Base-by-base conservation (phyloP, 2,888 invertebrate species). In the Gnatocerus cornutus region DNA sequence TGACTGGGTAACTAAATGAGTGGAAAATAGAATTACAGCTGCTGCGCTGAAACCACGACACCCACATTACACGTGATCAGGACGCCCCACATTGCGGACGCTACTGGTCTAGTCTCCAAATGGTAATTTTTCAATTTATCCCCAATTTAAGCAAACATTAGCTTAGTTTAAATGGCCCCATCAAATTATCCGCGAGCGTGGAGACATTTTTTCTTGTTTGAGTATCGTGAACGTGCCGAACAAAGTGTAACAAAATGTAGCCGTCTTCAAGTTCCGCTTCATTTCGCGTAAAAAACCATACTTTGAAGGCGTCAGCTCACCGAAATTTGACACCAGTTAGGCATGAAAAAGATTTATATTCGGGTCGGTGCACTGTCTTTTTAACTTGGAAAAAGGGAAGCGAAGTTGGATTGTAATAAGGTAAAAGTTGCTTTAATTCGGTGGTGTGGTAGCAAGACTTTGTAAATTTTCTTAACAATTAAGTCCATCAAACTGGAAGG, bases 1-100 rank as follows among this genome's bases (percentile, higher is more conserved):
- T 76, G 76, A 76, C 74, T 62, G 64, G 76, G 45, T 55, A 50
- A 62, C 72, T 64, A 74, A 74, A 74, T 69, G 73, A 71, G 71
- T 68, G 73, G 69, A 67, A 74, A 76, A 76, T 73, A 69, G 68
- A 76, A 76, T 74, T 74, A 76, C 74, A 68, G 69, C 65, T 66
- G 71, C 58, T 69, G 69, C 39, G 16, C 21, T 13, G 39, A 65
- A 72, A 69, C 73, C 67, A 68, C 59, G 50, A 69, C 59, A 68
- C 66, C 33, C 56, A 41, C 68, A 50, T 65, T 39, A 48, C 56
- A 48, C 56, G 46, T 46, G 56, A 65, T 65, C 58, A 16, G 59
- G 37, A 21, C 48, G 39, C 48, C 30, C 48, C 10, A 50, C n/a
- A 27, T 29, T 10, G 46, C 21, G 46, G 29, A 61, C 48, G 61